Evolutionary conservation across 2,888 invertebrate genomes (phyloP).

Genomic region (Cheilosia impressa): DNA sequence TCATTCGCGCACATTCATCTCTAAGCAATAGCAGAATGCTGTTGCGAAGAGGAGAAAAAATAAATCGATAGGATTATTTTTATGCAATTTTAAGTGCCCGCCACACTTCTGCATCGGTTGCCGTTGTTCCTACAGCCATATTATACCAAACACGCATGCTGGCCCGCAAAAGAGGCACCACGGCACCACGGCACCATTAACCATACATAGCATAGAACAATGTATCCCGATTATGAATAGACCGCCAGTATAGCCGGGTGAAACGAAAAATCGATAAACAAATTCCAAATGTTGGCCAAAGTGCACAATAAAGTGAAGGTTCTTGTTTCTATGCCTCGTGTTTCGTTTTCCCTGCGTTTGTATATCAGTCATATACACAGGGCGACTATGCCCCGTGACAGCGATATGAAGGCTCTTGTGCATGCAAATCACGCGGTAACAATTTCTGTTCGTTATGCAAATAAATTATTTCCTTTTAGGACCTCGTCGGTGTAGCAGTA

Average conservation of each 20-base stretch:
- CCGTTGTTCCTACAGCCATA: background rate
- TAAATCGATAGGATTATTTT: conserved; percentile 67
- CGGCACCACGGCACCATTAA: background rate
- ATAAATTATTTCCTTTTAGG: conserved; percentile 55
- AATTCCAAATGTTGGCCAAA: conserved; percentile 52
- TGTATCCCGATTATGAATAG: conserved; percentile 17
- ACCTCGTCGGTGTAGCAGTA: conserved; percentile 16
- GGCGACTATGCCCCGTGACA: conserved; percentile 1
- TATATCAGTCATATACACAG: background rate
- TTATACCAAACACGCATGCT: conserved; percentile 17
- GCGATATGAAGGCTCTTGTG: conserved; percentile 17
- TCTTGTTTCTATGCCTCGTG: conserved; percentile 42
- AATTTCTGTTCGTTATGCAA: conserved; percentile 43
- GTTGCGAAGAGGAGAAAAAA: background rate
- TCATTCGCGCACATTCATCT: background rate
- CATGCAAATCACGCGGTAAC: conserved; percentile 53
- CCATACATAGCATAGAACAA: conserved; percentile 3
- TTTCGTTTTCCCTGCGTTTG: conserved; percentile 13
- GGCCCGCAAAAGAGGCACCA: conserved; percentile 19
- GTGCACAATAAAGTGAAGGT: conserved; percentile 38
- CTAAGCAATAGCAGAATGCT: conserved; percentile 20
- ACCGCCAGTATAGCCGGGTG: background rate
- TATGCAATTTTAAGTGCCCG: conserved; percentile 51
- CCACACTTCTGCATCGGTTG: conserved; percentile 1
- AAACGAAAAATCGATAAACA: conserved; percentile 62